A percentile compares a stretch with the other conserved stretches of the same genome.
Conservation (phyloP, 2,113 vertebrate species). For the Cinclus mexicanus region DNA sequence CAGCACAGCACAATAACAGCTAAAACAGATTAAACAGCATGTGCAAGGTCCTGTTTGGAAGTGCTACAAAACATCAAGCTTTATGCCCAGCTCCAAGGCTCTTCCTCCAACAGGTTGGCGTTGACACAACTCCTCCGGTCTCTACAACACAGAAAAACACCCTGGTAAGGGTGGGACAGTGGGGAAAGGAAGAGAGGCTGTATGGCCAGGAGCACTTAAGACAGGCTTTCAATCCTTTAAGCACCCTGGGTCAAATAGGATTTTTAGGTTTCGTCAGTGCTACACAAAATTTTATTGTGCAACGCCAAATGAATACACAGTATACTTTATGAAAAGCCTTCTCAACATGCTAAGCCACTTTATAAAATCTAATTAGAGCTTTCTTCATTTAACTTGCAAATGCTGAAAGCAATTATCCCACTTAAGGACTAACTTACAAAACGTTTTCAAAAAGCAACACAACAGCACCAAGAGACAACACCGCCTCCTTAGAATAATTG, state of each 20-base stretch:
- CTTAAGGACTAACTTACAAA: conserved; percentile 67
- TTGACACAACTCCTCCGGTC: background rate
- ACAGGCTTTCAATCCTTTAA: conserved; percentile 23
- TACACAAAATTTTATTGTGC: conserved; percentile 44
- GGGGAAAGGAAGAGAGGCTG: background rate
- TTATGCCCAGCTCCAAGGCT: background rate
- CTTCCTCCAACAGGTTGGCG: background rate
- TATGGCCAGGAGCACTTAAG: background rate
- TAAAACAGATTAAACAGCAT: background rate
- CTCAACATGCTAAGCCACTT: conserved; percentile 67
- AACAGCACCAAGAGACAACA: conserved; percentile 33
- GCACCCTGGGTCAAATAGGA: conserved; percentile 10
- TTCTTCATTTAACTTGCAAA: conserved; percentile 73
- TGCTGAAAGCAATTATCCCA: conserved; percentile 67
- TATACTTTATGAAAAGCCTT: conserved; percentile 63
- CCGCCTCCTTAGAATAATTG: conserved; percentile 41
- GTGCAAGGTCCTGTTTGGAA: background rate
- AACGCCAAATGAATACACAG: conserved; percentile 34
- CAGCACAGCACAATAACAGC: background rate
- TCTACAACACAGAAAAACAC: background rate
- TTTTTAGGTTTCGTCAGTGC: conserved; percentile 38
- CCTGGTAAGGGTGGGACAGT: background rate
- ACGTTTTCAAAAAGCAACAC: conserved; percentile 63
- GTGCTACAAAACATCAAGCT: background rate
- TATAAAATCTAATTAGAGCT: conserved; percentile 69